These are phyloP conservation scores for Neoascia interrupta DNA, from an alignment of 2,888 invertebrate species.

Conservation along the genomic window DNA sequence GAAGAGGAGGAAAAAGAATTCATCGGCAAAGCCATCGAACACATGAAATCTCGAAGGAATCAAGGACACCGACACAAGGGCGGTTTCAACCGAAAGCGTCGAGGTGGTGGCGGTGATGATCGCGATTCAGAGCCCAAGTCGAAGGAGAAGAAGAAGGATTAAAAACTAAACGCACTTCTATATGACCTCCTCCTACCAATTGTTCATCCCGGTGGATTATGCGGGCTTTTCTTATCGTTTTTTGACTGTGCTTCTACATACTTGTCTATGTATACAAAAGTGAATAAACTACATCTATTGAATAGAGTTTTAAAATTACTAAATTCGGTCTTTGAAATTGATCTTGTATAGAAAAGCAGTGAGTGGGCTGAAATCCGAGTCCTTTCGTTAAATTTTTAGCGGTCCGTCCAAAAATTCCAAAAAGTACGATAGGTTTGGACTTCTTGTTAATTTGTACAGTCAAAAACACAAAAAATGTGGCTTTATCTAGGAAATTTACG, in stretches of 20 bases:
- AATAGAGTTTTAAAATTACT: neutral
- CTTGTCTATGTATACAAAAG: constrained; percentile 39
- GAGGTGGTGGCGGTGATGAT: constrained; percentile 73
- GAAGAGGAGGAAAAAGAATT: constrained; percentile 87
- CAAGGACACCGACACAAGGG: constrained; percentile 78
- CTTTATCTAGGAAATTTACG: no score
- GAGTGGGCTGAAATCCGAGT: no score
- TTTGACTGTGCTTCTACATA: constrained; percentile 62
- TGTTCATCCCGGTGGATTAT: no score
- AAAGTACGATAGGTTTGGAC: no score
- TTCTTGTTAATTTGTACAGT: no score
- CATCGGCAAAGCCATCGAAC: constrained; percentile 83
- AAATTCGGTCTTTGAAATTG: no score
- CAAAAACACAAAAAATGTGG: no score
- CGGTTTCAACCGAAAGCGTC: constrained; percentile 75
- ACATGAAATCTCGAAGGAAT: constrained; percentile 82
- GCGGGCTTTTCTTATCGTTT: constrained; percentile 23
- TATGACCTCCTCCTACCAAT: no score
- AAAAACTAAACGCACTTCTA: no score
- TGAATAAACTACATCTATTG: neutral
- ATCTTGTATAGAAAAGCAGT: no score
- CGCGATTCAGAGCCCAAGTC: constrained; percentile 71
- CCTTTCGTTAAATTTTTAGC: no score
- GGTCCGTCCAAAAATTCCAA: no score
- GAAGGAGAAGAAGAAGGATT: constrained; percentile 69